phyloP scores from a whole-genome alignment of 2,797 vertebrate genomes.

The Acanthurus leucopareius region DNA sequence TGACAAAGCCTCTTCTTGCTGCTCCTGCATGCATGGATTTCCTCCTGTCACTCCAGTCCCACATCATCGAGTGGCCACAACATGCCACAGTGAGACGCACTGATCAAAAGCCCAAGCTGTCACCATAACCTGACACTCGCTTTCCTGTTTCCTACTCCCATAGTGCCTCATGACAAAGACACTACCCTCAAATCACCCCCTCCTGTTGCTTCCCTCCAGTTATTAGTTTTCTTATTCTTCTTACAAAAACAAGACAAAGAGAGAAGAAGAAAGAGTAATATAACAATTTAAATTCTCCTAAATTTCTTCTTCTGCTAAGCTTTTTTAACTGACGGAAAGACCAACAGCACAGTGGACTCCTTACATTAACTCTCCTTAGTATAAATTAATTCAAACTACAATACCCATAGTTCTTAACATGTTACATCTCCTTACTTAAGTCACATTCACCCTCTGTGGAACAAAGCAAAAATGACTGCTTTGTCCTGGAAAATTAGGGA shows the following conservation, averaged over 20 bases:
- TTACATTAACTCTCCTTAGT: conserved; percentile 39
- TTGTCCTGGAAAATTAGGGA: conserved; percentile 79
- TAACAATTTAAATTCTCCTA: not conserved
- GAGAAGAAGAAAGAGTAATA: too few species aligned
- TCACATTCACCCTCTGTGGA: conserved; percentile 57
- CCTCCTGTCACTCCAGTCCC: conserved; percentile 69
- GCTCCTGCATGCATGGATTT: conserved; percentile 59
- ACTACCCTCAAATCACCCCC: conserved; percentile 27
- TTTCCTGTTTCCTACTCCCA: conserved; percentile 50
- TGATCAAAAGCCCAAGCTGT: conserved; percentile 82
- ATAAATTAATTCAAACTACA: conserved; percentile 52
- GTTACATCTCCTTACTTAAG: conserved; percentile 58
- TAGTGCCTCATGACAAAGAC: conserved; percentile 32
- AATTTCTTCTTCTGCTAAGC: not conserved
- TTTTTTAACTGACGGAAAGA: not conserved
- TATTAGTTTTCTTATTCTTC: too few species aligned
- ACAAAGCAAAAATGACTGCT: conserved; percentile 72
- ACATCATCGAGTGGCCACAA: conserved; percentile 73
- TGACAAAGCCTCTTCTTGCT: conserved; percentile 65
- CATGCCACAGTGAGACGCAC: conserved; percentile 63
- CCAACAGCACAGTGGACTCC: conserved; percentile 1
- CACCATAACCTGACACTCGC: conserved; percentile 68
- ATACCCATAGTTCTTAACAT: conserved; percentile 69
- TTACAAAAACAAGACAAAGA: too few species aligned
- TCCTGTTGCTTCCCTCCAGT: not conserved